phyloP scores from a whole-genome alignment of 2,113 vertebrate genomes.

The Anhinga anhinga region DNA sequence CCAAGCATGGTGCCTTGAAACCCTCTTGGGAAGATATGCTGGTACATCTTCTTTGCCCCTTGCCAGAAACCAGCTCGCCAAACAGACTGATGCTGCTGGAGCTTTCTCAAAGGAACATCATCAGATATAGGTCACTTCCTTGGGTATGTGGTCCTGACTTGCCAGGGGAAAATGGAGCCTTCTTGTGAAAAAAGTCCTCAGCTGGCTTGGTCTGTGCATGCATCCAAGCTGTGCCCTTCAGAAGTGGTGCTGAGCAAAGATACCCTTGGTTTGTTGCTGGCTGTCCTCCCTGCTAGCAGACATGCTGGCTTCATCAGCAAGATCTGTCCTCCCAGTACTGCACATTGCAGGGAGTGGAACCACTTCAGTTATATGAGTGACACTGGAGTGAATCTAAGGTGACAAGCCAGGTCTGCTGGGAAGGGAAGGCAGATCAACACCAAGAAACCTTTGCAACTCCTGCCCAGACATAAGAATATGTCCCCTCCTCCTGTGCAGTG shows the following conservation, averaged over 20 bases:
- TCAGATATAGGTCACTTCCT: not conserved
- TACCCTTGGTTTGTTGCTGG: not conserved
- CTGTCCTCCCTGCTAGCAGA: not conserved
- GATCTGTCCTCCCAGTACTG: not conserved
- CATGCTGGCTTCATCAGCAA: not conserved
- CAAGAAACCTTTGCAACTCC: not conserved
- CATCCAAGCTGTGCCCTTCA: not conserved
- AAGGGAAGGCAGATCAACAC: not conserved
- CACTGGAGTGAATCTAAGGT: not conserved
- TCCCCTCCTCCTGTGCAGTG: not conserved
- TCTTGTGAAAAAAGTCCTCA: not conserved
- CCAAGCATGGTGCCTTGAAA: not conserved
- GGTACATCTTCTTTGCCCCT: not conserved
- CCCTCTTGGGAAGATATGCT: not conserved
- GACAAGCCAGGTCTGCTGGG: not conserved
- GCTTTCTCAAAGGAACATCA: not conserved
- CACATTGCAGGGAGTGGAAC: fast-evolving
- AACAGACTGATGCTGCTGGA: not conserved
- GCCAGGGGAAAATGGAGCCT: not conserved
- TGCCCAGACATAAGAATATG: not conserved
- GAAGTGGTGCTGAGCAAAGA: not conserved
- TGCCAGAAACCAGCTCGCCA: not conserved
- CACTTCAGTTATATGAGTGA: not conserved
- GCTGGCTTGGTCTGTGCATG: not conserved
- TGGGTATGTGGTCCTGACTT: not conserved